Evolutionary conservation across 2,888 invertebrate species (phyloP).

Genomic region (Crossocerus cetratus): DNA sequence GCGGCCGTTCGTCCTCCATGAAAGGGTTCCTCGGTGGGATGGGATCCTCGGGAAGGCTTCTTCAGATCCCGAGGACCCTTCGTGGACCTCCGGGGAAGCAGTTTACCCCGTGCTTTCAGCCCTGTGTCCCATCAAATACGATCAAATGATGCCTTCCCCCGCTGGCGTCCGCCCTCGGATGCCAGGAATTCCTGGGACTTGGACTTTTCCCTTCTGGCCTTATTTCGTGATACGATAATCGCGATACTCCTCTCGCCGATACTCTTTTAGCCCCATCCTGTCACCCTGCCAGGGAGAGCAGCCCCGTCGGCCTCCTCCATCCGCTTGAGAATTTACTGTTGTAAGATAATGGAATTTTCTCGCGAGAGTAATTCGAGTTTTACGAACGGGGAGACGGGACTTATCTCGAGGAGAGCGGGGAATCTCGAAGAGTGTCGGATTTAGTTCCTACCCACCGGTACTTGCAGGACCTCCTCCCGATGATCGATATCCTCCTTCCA

Average conservation of each 20-base stretch:
- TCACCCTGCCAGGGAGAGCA: too few relatives aligned
- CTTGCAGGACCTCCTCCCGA: too few relatives aligned
- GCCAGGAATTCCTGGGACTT: neutral
- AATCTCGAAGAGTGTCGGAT: too few relatives aligned
- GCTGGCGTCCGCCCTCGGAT: too few relatives aligned
- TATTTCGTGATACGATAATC: neutral
- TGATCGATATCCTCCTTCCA: neutral
- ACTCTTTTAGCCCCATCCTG: neutral
- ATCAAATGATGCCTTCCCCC: slow-evolving; percentile 1
- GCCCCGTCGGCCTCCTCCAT: too few relatives aligned
- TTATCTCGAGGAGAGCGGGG: too few relatives aligned
- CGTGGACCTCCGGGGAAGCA: neutral
- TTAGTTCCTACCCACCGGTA: too few relatives aligned
- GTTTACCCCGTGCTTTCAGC: neutral
- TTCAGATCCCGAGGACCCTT: neutral
- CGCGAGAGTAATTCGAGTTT: too few relatives aligned
- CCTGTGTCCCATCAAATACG: neutral
- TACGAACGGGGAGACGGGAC: too few relatives aligned
- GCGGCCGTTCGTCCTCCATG: slow-evolving; percentile 8
- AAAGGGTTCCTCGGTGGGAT: slow-evolving; percentile 4
- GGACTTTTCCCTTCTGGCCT: neutral
- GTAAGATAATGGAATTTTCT: too few relatives aligned
- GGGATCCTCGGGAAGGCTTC: neutral
- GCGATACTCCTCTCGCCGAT: neutral
- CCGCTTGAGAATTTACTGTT: too few relatives aligned